phyloP scores from a whole-genome alignment of 2,797 vertebrate genomes.

The Botia kubotai region DNA sequence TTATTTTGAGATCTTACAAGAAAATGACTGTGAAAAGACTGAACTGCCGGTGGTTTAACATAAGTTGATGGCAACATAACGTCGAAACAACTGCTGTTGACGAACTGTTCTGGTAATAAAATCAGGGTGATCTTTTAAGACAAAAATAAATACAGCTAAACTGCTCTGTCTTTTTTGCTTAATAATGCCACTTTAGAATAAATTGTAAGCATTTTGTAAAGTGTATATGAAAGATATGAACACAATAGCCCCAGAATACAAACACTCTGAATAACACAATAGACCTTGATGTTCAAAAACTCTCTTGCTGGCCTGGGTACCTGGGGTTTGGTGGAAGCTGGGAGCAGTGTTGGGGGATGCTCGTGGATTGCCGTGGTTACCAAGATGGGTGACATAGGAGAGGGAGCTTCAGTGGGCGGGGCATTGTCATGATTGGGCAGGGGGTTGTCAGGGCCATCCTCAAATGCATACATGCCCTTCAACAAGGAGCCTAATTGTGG shows the following conservation, averaged over 20 bases:
- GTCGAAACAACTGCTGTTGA: background rate
- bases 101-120: background rate
- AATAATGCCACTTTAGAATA: slow-evolving; percentile 6
- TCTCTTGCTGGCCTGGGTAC: slow-evolving; percentile 72
- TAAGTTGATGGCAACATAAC: background rate
- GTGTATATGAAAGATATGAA: background rate
- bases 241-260: slow-evolving; percentile 27
- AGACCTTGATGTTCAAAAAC: slow-evolving; percentile 39
- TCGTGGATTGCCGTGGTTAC: slow-evolving; percentile 83
- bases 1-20: slow-evolving; percentile 23
- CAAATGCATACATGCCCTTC: slow-evolving; percentile 78
- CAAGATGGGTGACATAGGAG: slow-evolving; percentile 68
- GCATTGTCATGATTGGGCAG: slow-evolving; percentile 64
- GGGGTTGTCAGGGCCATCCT: slow-evolving; percentile 69
- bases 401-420: slow-evolving; percentile 67
- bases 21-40: slow-evolving; percentile 18
- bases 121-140: background rate
- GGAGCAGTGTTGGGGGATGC: slow-evolving; percentile 82
- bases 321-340: slow-evolving; percentile 85
- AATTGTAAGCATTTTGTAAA: slow-evolving; percentile 1
- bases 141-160: background rate
- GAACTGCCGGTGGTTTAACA: background rate
- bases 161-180: background rate
- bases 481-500: slow-evolving; percentile 81
- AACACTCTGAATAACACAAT: slow-evolving; percentile 44